Evolutionary conservation across 1,140 invertebrate species (phyloP), one percentile per base, ranked within the genome.

Genomic region (Listronotus bonariensis): DNA sequence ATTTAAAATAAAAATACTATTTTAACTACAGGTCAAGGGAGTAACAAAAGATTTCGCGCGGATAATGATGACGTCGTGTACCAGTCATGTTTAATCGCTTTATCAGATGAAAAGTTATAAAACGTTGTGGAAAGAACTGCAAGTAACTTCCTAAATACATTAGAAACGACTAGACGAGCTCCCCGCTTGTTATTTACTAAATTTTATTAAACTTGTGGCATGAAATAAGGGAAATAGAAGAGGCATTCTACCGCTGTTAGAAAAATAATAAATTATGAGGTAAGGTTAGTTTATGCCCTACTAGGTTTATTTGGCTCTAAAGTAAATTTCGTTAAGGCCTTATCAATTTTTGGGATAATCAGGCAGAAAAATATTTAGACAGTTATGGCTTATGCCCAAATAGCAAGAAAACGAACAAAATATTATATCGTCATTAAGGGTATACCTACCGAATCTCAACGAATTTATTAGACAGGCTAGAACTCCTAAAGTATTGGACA

Each of bases 81-180:
- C 54, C 45, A 68, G 61, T 68, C 61, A 65, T 63, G 59, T 65
- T 60, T 68, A 65, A 60, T 63, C 45, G 56, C 38, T 60, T 45
- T 63, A 68, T 63, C 43, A 54, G 49, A 68, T 68, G 40, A 8
- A 34, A 53, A 34, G 11, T 53, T 53, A 59, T 53, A 48, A 45
- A 53, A 53, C 51, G 42, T 14, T 34, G 49, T 61, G 52, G 66
- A 15, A 56, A 68, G 65, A 68, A 60, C 48, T 68, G 67, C 67
- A 68, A 65, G 67, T 68, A 68, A 68, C 36, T 68, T 52, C 51
- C 52, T 68, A 68, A 68, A 68, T 65, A 61, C 57, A 63, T 65
- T 59, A 40, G 56, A 65, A 68, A 60, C 48, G 55, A 59, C 40
- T 62, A 26, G 46, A 17, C 38, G 18, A 46, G 26, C 57, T 36